Evolutionary conservation across 1,140 invertebrate species (phyloP), one percentile per base, ranked within the genome.

Genomic region (Amyelois transitella): DNA sequence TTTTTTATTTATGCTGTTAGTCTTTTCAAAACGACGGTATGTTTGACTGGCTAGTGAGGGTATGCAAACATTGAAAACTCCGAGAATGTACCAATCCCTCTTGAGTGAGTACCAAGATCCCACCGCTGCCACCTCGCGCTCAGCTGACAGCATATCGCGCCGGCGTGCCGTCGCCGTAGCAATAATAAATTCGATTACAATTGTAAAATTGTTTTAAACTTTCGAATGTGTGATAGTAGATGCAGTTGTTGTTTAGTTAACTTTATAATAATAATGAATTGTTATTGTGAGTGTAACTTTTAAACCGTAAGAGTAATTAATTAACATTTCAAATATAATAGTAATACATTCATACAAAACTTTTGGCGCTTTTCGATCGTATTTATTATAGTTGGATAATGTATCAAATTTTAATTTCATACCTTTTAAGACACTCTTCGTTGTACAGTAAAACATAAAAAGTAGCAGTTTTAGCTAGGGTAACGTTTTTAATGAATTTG

Each of bases 161-260:
- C 73, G 69, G 72, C 73, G 77, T 66, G 77, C 70, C 73, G 75
- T 78, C 79, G 80, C 81, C 77, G 71, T 86, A 89, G 88, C 86
- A 89, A 89, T 89, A 89, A 88, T 86, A 70, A 82, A 75, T 81
- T 86, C 76, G 79, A 85, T 72, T 85, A 86, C 78, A 88, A 88
- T 81, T 86, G 75, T 88, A 88, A 86, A 84, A 88, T 88, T 88
- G 85, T 88, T 86, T 88, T 82, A 79, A 88, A 88, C 81, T 83
- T 89, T 89, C 81, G 82, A 89, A 89, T 87, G 88, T 89, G 88
- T 89, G 88, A 89, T 89, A 89, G 85, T 89, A 89, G 86, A 85
- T 84, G 84, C 85, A 85, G 86, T 88, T 87, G 86, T 89, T 88
- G 87, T 89, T 89, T 88, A 88, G 86, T 88, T 89, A 88, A 85